Base-by-base conservation (phyloP, 2,888 invertebrate species). In the Drosophila kambysellisi region DNA sequence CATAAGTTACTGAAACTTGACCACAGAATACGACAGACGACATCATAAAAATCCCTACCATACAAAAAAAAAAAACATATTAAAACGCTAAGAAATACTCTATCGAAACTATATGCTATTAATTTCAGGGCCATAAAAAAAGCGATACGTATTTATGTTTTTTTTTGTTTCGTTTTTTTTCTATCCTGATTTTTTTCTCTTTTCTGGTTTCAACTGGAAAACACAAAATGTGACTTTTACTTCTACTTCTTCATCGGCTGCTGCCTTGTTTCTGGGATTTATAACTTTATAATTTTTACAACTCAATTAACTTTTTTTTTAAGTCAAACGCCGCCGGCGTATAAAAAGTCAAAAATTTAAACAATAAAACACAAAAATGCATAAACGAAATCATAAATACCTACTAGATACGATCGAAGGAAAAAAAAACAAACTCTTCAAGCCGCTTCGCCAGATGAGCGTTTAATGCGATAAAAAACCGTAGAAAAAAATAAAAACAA, bases 371-470 rank as follows among this genome's bases (percentile, higher is more conserved):
- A 81, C 81, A 62, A 72, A 89, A 86, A 83, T 86, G 81, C 83
- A 85, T 85, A 89, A 87, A 89, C 83, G 90, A 70, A 87, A 89
- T 89, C 90, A 87, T 88, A 87, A 87, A 87, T 87, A 85, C 88
- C 89, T 73, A 85, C 77, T 76, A 80, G 76, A 71, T 76, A 56
- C 63, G 50, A 59, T 66, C 66, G 54, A 70, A 35, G 20, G 56
- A 20, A 29, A 32, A 32, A 33, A 64, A 67, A 51, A 60, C 46
- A 63, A 48, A 73, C 77, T 54, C 32, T 62, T 30, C 39, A 52
- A 58, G 41, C 69, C 77, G 61, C 39, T 62, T 12, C 29, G 62
- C 57, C 58, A 76, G 71, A 82, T 81, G 81, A 81, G 33, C 80
- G 80, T 82, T 88, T 88, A 79, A 79, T 79, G 65, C 52, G 77